phyloP scores from a whole-genome alignment of 2,113 vertebrate genomes.

The Hiodon alosoides region DNA sequence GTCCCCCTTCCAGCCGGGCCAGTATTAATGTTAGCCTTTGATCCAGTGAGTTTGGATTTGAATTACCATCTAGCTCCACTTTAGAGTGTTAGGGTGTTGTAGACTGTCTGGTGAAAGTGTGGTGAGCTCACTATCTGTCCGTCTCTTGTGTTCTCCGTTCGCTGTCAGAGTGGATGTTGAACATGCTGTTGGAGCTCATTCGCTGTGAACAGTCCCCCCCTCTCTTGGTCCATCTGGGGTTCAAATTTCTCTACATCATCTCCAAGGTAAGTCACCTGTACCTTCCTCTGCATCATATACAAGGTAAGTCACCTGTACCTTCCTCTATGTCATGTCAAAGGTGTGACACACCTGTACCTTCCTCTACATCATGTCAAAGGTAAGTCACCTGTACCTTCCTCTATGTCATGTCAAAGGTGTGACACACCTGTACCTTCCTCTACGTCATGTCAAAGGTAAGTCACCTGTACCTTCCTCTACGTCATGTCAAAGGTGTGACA shows the following conservation, averaged over 20 bases:
- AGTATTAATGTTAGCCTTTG: too few relatives aligned
- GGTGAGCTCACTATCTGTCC: background rate
- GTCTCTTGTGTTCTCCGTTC: background rate
- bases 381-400: constrained; percentile 69
- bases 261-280: constrained; percentile 72
- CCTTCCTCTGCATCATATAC: constrained; percentile 86
- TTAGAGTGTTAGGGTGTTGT: background rate
- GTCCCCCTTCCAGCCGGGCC: too few relatives aligned
- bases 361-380: constrained; percentile 92
- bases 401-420: constrained; percentile 85
- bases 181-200: constrained; percentile 67
- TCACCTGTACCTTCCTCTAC: constrained; percentile 67
- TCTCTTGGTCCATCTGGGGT: constrained; percentile 73
- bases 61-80: background rate
- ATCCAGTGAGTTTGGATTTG: too few relatives aligned
- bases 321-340: constrained; percentile 91
- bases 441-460: constrained; percentile 90
- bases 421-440: constrained; percentile 54
- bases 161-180: constrained; percentile 83
- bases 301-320: too few relatives aligned
- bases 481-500: constrained; percentile 78
- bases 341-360: constrained; percentile 51
- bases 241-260: constrained; percentile 89
- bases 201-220: constrained; percentile 66
- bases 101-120: background rate